A percentile compares a stretch with the other conserved stretches of the same genome.
phyloP scores from a whole-genome alignment of 2,113 vertebrate species.

The Melanerpes aurifrons region DNA sequence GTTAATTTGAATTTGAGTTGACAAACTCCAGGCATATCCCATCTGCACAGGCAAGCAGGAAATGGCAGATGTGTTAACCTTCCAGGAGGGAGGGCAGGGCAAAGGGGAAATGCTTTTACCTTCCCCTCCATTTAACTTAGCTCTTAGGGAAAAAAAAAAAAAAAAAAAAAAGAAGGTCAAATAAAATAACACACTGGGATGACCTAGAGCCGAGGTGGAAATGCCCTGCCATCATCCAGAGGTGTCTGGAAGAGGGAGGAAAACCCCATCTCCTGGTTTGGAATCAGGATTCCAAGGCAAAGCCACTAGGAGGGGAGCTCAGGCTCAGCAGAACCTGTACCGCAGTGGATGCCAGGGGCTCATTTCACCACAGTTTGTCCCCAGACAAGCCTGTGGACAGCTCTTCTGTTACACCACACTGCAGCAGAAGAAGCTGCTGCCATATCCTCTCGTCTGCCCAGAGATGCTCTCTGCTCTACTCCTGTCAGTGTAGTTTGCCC shows the following conservation, averaged over 20 bases:
- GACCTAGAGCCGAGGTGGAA: background rate
- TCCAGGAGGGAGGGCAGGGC: slow-evolving; percentile 36
- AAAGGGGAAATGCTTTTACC: slow-evolving; percentile 29
- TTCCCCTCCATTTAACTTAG: slow-evolving; percentile 3
- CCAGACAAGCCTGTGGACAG: fast-evolving
- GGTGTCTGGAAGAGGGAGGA: background rate
- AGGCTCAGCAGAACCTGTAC: background rate
- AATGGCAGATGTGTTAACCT: slow-evolving; percentile 45
- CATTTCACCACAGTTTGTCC: background rate
- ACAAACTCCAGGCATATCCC: slow-evolving; percentile 58
- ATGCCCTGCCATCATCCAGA: background rate
- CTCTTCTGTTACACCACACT: background rate
- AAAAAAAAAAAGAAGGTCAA: background rate
- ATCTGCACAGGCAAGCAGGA: slow-evolving; percentile 37
- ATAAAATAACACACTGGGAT: background rate
- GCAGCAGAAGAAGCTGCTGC: background rate
- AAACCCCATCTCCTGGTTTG: background rate
- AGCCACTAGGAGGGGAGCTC: background rate
- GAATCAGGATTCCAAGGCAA: fast-evolving
- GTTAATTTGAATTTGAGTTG: slow-evolving; percentile 67
- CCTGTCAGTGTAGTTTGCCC: background rate
- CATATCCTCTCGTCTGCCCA: fast-evolving
- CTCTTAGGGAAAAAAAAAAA: background rate
- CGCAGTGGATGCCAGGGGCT: fast-evolving
- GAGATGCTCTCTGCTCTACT: background rate